phyloP scores from a whole-genome alignment of 2,888 invertebrate genomes.

The Lucinisca nassula region DNA sequence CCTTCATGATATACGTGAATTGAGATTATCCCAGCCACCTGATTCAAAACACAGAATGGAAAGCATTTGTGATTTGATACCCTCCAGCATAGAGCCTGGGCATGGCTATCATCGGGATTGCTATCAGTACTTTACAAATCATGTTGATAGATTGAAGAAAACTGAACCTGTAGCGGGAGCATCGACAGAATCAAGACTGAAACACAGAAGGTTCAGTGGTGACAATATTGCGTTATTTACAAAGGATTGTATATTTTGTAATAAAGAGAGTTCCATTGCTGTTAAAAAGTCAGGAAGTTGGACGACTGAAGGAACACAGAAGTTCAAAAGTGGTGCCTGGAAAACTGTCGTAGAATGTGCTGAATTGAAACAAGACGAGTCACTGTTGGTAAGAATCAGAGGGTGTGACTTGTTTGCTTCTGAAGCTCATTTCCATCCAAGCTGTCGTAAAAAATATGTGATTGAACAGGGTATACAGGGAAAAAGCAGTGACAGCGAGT shows the following conservation, averaged over 20 bases:
- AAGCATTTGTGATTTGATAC: neutral
- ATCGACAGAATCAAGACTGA: neutral
- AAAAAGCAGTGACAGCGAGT: neutral
- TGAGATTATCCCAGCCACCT: no score
- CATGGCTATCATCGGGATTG: neutral
- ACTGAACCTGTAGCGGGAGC: neutral
- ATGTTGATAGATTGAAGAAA: neutral
- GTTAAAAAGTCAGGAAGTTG: neutral
- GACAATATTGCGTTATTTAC: neutral
- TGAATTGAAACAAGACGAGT: neutral
- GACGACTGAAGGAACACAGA: neutral
- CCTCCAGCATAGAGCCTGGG: neutral
- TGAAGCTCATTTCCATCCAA: conserved; percentile 17
- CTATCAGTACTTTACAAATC: neutral
- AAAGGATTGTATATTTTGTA: neutral
- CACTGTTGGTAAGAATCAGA: conserved; percentile 1
- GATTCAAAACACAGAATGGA: no score
- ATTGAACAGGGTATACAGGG: neutral
- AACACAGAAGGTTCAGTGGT: neutral
- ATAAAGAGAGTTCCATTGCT: neutral
- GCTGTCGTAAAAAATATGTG: conserved; percentile 1
- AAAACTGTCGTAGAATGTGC: conserved; percentile 7
- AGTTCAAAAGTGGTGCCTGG: conserved; percentile 9
- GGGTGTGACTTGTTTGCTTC: conserved; percentile 27
- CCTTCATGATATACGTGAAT: neutral